These are phyloP conservation scores for Enteromius fasciolatus DNA, from an alignment of 2,797 vertebrate genomes.

Conservation along the genomic window DNA sequence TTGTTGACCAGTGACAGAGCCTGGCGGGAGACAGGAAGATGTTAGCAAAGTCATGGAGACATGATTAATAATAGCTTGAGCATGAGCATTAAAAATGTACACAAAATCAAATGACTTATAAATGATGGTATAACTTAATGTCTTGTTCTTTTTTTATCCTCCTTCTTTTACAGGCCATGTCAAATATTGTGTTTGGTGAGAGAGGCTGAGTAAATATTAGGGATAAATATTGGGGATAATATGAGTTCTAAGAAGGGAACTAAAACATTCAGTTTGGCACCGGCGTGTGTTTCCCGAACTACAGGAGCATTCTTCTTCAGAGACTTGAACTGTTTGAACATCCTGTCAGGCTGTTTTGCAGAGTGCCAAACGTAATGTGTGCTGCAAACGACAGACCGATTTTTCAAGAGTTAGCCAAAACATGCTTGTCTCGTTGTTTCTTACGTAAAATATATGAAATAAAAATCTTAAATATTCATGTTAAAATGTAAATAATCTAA, in stretches of 20 bases:
- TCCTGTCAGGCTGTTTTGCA: conserved; percentile 48
- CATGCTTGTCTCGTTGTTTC: neutral
- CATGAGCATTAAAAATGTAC: conserved; percentile 10
- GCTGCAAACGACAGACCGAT: neutral
- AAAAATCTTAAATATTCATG: neutral
- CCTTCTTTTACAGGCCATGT: conserved; percentile 60
- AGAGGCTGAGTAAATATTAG: conserved; percentile 57
- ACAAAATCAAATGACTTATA: conserved; percentile 24
- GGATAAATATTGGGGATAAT: conserved; percentile 60
- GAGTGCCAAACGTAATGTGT: conserved; percentile 9
- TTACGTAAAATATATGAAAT: neutral
- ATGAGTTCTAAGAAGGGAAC: conserved; percentile 60
- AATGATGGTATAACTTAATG: conserved; percentile 54
- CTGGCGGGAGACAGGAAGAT: conserved; percentile 66
- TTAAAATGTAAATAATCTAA: conserved; percentile 7
- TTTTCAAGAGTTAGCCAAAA: conserved; percentile 32
- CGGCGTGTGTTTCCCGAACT: conserved; percentile 59
- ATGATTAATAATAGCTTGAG: conserved; percentile 50
- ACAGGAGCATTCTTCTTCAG: conserved; percentile 67
- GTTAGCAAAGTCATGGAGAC: conserved; percentile 15
- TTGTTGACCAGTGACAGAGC: conserved; percentile 91
- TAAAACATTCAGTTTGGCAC: conserved; percentile 70
- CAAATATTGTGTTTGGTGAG: conserved; percentile 76
- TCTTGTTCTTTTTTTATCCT: conserved; percentile 57
- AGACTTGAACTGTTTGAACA: conserved; percentile 47